Percentiles rank a stretch among this genome's conserved stretches.
These are phyloP conservation scores for Sparus aurata DNA, from an alignment of 2,797 vertebrate genomes.

Conservation along the genomic window DNA sequence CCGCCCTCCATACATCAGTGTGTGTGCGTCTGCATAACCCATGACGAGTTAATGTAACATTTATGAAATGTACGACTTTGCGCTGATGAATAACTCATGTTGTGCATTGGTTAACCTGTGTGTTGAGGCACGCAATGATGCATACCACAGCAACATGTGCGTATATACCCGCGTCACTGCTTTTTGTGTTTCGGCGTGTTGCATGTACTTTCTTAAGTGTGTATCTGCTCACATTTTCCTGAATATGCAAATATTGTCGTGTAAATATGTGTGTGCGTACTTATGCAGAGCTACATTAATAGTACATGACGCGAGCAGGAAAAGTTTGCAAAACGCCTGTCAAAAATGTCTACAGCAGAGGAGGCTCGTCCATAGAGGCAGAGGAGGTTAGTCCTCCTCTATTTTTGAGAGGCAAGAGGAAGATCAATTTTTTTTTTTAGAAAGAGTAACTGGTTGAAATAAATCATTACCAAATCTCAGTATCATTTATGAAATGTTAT, in stretches of 20 bases:
- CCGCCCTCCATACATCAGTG: no score
- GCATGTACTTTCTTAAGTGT: background rate
- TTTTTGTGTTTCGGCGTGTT: background rate
- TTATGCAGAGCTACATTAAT: background rate
- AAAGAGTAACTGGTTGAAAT: no score
- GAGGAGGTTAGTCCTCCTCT: no score
- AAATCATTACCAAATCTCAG: no score
- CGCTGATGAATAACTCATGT: constrained; percentile 46
- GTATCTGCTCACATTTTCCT: background rate
- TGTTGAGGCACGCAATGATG: constrained; percentile 2
- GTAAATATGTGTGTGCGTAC: background rate
- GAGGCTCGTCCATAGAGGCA: no score
- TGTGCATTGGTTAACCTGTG: constrained; percentile 11
- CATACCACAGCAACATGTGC: background rate
- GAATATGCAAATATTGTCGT: background rate
- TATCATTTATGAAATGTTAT: no score
- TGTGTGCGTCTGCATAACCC: constrained; percentile 18
- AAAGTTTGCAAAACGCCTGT: constrained; percentile 4
- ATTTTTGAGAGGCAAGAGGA: no score
- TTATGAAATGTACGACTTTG: constrained; percentile 33
- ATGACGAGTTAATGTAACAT: constrained; percentile 38
- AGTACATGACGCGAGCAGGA: background rate
- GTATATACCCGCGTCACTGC: background rate
- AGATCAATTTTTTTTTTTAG: no score
- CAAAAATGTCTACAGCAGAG: background rate